Evolutionary conservation across 2,797 vertebrate species (phyloP).

Genomic region (Danio kyathit): DNA sequence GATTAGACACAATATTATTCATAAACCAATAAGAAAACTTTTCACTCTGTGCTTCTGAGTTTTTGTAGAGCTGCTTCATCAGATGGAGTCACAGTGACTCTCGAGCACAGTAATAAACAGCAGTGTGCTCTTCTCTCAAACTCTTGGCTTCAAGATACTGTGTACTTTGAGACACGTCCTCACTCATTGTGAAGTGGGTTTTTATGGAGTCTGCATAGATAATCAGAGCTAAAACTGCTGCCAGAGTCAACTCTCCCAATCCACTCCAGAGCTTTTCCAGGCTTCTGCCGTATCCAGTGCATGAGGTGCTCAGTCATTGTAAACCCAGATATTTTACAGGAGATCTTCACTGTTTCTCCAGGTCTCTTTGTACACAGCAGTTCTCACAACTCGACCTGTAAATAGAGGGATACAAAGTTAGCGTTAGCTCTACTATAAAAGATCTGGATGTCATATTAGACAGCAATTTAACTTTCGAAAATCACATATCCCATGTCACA

Average conservation of each 20-base stretch:
- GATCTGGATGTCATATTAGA: too few species aligned
- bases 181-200: conserved; percentile 32
- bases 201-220: conserved; percentile 11
- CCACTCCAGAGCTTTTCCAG: conserved; percentile 47
- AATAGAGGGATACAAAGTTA: too few species aligned
- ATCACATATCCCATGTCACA: too few species aligned
- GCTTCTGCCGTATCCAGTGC: conserved; percentile 48
- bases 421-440: too few species aligned
- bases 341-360: too few species aligned
- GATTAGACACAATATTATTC: too few species aligned
- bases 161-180: conserved; percentile 36
- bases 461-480: too few species aligned
- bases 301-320: not conserved
- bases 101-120: conserved; percentile 22
- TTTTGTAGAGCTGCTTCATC: conserved; percentile 14
- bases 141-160: conserved; percentile 50
- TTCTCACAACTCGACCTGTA: too few species aligned
- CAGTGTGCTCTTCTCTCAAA: conserved; percentile 54
- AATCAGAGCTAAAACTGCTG: not conserved
- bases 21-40: not conserved
- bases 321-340: conserved; percentile 23
- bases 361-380: too few species aligned
- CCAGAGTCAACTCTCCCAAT: conserved; percentile 6
- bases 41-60: not conserved
- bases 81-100: not conserved